phyloP scores from a whole-genome alignment of 2,888 invertebrate genomes.

The Apamea monoglypha region DNA sequence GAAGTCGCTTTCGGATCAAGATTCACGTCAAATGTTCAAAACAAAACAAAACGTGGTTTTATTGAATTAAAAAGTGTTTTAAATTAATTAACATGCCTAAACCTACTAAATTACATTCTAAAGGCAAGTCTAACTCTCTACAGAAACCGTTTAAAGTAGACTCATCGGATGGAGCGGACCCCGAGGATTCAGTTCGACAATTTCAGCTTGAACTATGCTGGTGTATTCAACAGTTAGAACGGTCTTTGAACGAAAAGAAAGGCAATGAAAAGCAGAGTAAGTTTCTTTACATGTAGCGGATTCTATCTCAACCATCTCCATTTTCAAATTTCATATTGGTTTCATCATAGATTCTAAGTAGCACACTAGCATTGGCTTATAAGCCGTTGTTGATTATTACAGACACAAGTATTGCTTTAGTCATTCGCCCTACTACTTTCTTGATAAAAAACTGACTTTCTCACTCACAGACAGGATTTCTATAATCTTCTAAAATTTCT shows the following conservation, averaged over 20 bases:
- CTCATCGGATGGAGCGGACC: conserved; percentile 73
- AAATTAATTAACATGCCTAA: conserved; percentile 78
- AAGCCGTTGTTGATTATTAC: conserved; percentile 2
- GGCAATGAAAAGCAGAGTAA: conserved; percentile 91
- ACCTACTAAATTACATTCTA: conserved; percentile 85
- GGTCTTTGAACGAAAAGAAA: conserved; percentile 90
- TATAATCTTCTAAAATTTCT: conserved; percentile 1
- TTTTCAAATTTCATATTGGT: not conserved
- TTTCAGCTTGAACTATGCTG: conserved; percentile 95
- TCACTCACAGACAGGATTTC: not conserved
- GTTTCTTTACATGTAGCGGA: conserved; percentile 50
- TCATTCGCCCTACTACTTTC: not conserved
- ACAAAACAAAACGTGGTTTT: conserved; percentile 76
- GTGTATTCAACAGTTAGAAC: conserved; percentile 94
- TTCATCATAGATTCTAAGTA: conserved; percentile 29
- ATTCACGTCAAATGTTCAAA: conserved; percentile 63
- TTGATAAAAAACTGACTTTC: not conserved
- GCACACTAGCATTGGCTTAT: conserved; percentile 7
- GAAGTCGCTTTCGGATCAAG: conserved; percentile 12
- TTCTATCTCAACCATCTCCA: not conserved
- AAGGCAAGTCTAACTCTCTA: conserved; percentile 82
- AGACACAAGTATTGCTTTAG: not conserved
- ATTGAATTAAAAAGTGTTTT: conserved; percentile 27
- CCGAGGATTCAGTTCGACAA: conserved; percentile 91
- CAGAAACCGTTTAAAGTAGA: conserved; percentile 82